Base-by-base conservation (phyloP, 2,113 vertebrate species). In the Megaceryle maxima region DNA sequence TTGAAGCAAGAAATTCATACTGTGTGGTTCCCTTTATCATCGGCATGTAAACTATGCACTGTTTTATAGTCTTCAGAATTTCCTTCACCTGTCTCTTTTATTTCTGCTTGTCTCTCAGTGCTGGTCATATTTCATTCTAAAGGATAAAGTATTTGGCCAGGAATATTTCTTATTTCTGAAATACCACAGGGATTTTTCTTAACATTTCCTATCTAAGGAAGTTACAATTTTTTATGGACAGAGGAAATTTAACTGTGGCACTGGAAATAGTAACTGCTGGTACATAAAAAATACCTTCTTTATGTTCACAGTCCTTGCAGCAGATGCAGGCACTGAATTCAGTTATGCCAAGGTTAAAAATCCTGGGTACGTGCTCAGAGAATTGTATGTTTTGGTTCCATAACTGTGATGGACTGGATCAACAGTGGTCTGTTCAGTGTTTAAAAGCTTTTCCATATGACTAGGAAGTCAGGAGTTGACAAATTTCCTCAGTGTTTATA, bases 361-460 rank as follows among this genome's bases (percentile, higher is more conserved):
- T 81, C 46, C 79, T 53, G 53, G 94, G 56, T 79, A 86, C 90
- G 50, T 69, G 11, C 5, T 55, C 50, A n/a, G 73, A 57, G 46
- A 70, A n/a, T 35, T 88, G 35, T 59, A 77, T 33, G 2, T 88
- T 79, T 90, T 73, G 74, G n/a, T 80, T 87, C 70, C 74, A 83
- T 59, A 87, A 78, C 50, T 7, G n/a, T 68, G 70, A 91, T 82
- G 79, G 74, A 64, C 75, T 83, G 83, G 84, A 92, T 94, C 4
- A 1, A 79, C 81, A 95, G 80, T 43, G 78, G 55, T 90, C 78
- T 89, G 60, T 83, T 43, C 83, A 86, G 75, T 69, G 33, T 84
- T 95, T 95, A 72, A 98, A 97, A 97, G 78, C 90, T 98, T 97
- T 98, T 97, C 97, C 97, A 96, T 94, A 96, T 97, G 97, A 93